Base-by-base conservation (phyloP, 1,140 invertebrate genomes). In the Penaeus japonicus region DNA sequence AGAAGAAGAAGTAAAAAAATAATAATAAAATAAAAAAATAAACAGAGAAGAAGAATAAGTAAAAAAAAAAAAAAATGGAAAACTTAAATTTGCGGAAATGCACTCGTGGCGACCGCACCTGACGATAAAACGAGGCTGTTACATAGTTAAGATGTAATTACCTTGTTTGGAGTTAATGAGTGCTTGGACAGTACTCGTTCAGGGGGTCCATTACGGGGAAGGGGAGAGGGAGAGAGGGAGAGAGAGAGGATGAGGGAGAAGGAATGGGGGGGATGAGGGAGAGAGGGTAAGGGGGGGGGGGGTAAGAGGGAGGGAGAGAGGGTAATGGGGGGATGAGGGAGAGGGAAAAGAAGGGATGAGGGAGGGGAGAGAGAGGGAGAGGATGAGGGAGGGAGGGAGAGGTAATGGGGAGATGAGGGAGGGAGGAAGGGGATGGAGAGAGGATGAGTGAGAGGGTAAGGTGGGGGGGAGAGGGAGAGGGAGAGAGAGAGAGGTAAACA, bases 381-480 rank as follows among this genome's bases (percentile, higher is more conserved):
- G 75, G 30, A 24, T 27, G 75, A 83, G 75, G 30, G 75, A 77
- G 81, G 59, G 81, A 83, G 81, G 30, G 75, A 32, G 35, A 77
- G 22, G 0, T 30, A 77, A 39, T 7, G 7, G 35, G 7, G 3
- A 39, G 35, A 7, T 7, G n/a, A 18, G 22, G 0, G n/a, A 75
- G 1, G 18, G 4, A 22, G 30, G 17, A 27, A 75, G 17, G 1
- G 17, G 20, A 32, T 75, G 20, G 27, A 22, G 70, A 2, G 30
- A 18, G 18, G 70, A 32, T 4, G 27, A 18, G n/a, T n/a, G 59
- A 65, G 2, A 27, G 27, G 12, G 12, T 18, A n/a, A 20, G 54
- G 10, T 55, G 5, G 55, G n/a, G 24, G 0, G 24, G 1, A 81
- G 7, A 81, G 24, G 54, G 2, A 81, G 20, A 81, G 1, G 55